Evolutionary conservation across 2,797 vertebrate species (phyloP).

Genomic region (Acrocephalus scirpaceus): DNA sequence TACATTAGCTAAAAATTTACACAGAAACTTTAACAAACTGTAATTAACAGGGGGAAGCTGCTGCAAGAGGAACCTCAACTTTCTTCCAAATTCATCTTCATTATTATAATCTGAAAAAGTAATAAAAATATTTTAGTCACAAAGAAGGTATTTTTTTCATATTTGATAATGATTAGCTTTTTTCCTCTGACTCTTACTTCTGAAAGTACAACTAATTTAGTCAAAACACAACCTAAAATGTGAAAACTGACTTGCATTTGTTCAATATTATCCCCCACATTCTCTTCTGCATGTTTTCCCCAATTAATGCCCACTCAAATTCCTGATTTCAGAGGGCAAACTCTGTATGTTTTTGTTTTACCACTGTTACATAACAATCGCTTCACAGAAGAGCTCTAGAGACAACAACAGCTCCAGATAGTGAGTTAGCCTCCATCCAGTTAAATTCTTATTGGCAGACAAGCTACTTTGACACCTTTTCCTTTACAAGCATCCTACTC

Average conservation of each 20-base stretch:
- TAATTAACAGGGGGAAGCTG: conserved; percentile 97
- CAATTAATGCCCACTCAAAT: background rate
- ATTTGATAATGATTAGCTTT: background rate
- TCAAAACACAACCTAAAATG: background rate
- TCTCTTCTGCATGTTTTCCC: background rate
- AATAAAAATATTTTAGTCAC: conserved; percentile 47
- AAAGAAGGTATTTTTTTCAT: conserved; percentile 36
- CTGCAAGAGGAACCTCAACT: conserved; percentile 94
- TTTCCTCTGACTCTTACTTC: background rate
- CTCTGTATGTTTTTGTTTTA: background rate
- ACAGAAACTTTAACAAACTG: conserved; percentile 94
- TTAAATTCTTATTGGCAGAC: background rate
- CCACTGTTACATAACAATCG: background rate
- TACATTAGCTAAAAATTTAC: conserved; percentile 94
- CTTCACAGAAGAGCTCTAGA: background rate
- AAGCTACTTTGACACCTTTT: background rate
- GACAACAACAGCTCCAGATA: background rate
- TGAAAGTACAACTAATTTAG: background rate
- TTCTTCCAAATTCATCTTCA: conserved; percentile 93
- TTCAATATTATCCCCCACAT: background rate
- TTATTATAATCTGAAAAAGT: conserved; percentile 87
- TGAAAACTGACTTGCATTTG: background rate
- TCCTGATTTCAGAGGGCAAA: background rate
- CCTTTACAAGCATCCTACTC: background rate
- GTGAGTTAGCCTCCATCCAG: background rate